Percentiles rank a stretch among this genome's conserved stretches.
Conservation (phyloP, 1,140 invertebrate species). For the Neodiprion lecontei region DNA sequence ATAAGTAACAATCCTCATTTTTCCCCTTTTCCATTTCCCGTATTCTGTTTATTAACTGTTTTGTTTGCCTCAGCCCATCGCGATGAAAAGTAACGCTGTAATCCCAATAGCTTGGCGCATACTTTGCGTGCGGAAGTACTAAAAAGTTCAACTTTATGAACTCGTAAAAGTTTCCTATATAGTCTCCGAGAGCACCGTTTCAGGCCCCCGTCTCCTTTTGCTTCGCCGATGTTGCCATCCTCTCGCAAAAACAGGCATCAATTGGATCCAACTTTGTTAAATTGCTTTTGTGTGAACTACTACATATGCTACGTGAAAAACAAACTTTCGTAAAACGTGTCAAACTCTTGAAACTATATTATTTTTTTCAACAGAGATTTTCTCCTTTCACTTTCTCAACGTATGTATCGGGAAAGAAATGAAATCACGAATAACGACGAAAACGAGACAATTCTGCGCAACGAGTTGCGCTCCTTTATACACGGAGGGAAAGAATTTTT, state of each 20-base stretch:
- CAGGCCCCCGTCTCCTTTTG: neutral
- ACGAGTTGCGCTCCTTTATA: too few species aligned
- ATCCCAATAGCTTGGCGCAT: conserved; percentile 15
- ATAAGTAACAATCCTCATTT: too few species aligned
- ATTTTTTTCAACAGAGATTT: too few species aligned
- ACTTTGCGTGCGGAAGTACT: neutral
- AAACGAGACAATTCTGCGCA: too few species aligned
- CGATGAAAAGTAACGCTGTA: conserved; percentile 19
- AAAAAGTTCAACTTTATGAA: conserved; percentile 23
- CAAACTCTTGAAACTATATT: too few species aligned
- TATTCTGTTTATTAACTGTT: neutral
- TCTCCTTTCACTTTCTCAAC: too few species aligned
- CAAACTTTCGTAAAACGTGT: too few species aligned
- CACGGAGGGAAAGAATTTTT: too few species aligned
- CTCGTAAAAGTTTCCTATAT: conserved; percentile 25
- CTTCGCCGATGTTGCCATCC: too few species aligned
- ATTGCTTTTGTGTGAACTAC: neutral
- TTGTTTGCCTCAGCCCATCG: neutral
- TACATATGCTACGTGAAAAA: too few species aligned
- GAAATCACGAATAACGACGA: too few species aligned
- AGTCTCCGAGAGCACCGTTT: conserved; percentile 10
- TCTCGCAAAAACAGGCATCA: neutral
- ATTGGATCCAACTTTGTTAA: neutral
- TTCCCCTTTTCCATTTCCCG: neutral
- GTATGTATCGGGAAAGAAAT: too few species aligned